Evolutionary conservation across 2,888 invertebrate genomes (phyloP).

Genomic region (Tetanocera ferruginea): DNA sequence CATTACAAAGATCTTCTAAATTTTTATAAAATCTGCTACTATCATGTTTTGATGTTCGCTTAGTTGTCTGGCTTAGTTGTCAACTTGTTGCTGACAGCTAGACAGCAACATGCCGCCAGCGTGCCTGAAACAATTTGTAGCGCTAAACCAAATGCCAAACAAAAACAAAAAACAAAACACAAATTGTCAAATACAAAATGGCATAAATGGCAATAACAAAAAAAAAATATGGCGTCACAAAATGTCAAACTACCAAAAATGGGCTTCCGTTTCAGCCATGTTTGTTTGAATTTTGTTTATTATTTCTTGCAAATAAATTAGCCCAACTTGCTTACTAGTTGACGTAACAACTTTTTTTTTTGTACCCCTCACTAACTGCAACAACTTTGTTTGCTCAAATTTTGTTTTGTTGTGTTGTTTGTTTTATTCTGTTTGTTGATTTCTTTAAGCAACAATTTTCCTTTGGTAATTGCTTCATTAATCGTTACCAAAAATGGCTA

Average conservation of each 20-base stretch:
- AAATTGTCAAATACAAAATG: background rate
- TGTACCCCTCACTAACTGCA: background rate
- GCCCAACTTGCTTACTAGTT: background rate
- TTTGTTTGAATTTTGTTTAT: background rate
- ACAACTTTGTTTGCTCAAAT: background rate
- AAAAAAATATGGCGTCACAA: constrained; percentile 21
- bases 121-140: background rate
- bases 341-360: background rate
- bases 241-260: constrained; percentile 23
- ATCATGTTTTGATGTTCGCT: too few relatives aligned
- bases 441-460: constrained; percentile 8
- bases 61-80: background rate
- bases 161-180: background rate
- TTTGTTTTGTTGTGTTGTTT: background rate
- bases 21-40: too few relatives aligned
- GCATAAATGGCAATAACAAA: background rate
- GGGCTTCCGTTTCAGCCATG: constrained; percentile 34
- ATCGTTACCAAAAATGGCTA: constrained; percentile 41
- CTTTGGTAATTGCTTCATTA: constrained; percentile 42
- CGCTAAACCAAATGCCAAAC: background rate
- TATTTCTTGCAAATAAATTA: background rate
- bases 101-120: background rate
- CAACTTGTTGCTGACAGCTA: constrained; percentile 10
- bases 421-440: background rate
- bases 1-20: too few relatives aligned